These are phyloP conservation scores for Acanthacorydalis orientalis DNA, from an alignment of 2,888 invertebrate genomes.

Conservation along the genomic window DNA sequence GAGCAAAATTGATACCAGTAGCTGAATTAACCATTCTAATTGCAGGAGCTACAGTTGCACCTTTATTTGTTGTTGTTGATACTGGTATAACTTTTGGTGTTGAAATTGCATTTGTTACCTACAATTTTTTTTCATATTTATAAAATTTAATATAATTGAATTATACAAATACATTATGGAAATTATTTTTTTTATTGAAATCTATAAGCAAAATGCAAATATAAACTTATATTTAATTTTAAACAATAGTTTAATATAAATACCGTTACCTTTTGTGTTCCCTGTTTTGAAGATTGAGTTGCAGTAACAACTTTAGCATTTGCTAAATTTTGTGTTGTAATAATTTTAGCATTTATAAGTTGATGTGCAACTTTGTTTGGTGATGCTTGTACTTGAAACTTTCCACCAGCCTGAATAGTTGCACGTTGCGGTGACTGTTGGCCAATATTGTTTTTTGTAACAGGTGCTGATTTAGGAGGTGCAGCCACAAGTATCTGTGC, in stretches of 20 bases:
- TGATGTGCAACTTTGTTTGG: constrained; percentile 24
- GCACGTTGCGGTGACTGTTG: constrained; percentile 13
- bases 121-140: constrained; percentile 11
- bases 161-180: no score
- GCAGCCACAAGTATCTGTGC: constrained; percentile 12
- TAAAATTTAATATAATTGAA: no score
- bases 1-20: constrained; percentile 28
- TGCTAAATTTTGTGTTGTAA: constrained; percentile 19
- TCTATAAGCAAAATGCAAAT: no score
- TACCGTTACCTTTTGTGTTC: constrained; percentile 3
- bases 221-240: no score
- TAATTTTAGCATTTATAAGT: constrained; percentile 29
- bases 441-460: constrained; percentile 14
- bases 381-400: not conserved
- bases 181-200: no score
- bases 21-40: constrained; percentile 34
- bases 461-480: constrained; percentile 14
- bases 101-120: constrained; percentile 14
- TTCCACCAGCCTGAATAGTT: constrained; percentile 5
- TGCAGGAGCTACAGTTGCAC: constrained; percentile 10
- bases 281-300: constrained; percentile 5
- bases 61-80: constrained; percentile 7
- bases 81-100: constrained; percentile 13
- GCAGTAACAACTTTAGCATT: constrained; percentile 10
- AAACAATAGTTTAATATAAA: no score